Evolutionary conservation across 2,113 vertebrate species (phyloP).

Genomic region (Hippolais icterina): DNA sequence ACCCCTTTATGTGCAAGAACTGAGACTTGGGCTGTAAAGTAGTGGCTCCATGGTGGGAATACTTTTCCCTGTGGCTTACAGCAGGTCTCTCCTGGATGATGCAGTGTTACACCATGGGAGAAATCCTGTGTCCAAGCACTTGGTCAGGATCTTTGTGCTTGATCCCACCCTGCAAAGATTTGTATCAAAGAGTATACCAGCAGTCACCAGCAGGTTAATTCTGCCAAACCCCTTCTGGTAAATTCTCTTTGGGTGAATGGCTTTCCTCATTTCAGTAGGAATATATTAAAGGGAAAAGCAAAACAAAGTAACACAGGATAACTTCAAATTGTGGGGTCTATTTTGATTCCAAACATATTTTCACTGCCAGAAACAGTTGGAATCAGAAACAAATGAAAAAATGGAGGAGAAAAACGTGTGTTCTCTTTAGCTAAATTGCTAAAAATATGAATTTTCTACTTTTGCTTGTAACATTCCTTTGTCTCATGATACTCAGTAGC

Average conservation of each 20-base stretch:
- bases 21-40: rapidly evolving
- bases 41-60: rapidly evolving
- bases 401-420: background rate
- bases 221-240: background rate
- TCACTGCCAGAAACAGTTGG: background rate
- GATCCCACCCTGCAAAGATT: background rate
- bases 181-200: background rate
- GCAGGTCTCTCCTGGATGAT: background rate
- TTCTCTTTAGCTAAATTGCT: background rate
- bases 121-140: background rate
- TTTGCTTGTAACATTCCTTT: background rate
- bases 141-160: background rate
- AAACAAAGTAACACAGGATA: background rate
- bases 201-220: background rate
- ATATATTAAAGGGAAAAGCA: background rate
- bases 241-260: background rate
- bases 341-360: background rate
- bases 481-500: background rate
- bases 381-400: background rate
- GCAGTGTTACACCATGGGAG: background rate
- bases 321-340: background rate
- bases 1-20: background rate
- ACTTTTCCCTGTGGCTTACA: background rate
- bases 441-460: background rate
- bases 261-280: background rate